phyloP scores from a whole-genome alignment of 2,797 vertebrate species.

The Poeciliopsis presidionis region DNA sequence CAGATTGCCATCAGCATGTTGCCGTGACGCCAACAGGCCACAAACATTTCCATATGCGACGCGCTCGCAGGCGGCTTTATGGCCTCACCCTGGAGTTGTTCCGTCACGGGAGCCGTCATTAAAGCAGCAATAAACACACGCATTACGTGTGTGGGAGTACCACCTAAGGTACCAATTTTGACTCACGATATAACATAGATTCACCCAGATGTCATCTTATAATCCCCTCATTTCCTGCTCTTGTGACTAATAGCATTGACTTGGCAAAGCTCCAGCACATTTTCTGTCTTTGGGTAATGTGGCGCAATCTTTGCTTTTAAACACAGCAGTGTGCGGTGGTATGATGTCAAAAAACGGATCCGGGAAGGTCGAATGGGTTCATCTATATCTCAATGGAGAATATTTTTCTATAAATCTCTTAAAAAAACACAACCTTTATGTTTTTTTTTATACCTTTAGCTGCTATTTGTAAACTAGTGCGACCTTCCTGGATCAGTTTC shows the following conservation, averaged over 20 bases:
- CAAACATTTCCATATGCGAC: constrained; percentile 27
- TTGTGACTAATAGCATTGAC: constrained; percentile 12
- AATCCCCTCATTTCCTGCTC: constrained; percentile 29
- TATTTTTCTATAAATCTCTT: background rate
- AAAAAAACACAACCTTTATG: background rate
- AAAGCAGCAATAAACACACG: constrained; percentile 25
- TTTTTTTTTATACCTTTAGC: background rate
- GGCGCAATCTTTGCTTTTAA: background rate
- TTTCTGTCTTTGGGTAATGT: background rate
- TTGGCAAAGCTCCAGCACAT: constrained; percentile 10
- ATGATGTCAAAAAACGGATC: background rate
- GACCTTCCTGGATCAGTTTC: background rate
- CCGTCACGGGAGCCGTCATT: constrained; percentile 5
- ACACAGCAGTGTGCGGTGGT: background rate
- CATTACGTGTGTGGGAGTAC: constrained; percentile 20
- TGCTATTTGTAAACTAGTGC: background rate
- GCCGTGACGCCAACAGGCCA: background rate
- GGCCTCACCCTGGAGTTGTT: background rate
- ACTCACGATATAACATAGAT: background rate
- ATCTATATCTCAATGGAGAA: background rate
- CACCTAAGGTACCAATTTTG: background rate
- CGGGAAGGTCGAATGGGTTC: background rate
- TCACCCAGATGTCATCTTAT: constrained; percentile 12
- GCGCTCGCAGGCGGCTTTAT: background rate
- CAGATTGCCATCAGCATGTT: background rate